Percentiles rank a stretch among this genome's conserved stretches.
These are phyloP conservation scores for Drosophila ohnishii DNA, from an alignment of 1,140 invertebrate species.

Conservation along the genomic window DNA sequence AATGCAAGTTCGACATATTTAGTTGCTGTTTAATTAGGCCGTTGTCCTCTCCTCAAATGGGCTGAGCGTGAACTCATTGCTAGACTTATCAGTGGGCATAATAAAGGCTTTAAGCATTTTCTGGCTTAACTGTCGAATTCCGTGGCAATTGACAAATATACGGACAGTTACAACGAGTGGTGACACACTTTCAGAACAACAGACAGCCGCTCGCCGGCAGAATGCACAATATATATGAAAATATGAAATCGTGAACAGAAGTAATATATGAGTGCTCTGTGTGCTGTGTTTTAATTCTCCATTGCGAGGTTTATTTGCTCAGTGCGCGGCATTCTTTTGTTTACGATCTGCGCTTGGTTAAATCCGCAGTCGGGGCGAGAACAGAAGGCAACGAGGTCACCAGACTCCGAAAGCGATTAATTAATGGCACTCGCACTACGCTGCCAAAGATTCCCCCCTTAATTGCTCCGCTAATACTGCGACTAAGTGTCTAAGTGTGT, in stretches of 20 bases:
- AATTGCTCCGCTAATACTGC: constrained; percentile 41
- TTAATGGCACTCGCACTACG: constrained; percentile 16
- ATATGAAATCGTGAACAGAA: constrained; percentile 46
- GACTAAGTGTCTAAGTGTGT: constrained; percentile 27
- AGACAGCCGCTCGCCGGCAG: constrained; percentile 24
- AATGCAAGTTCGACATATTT: not conserved
- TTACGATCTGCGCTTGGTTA: constrained; percentile 50
- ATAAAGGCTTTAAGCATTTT: not conserved
- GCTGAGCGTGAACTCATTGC: not conserved
- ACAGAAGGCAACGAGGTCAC: constrained; percentile 44
- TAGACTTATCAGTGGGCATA: not conserved
- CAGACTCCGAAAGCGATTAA: constrained; percentile 35
- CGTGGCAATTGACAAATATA: constrained; percentile 45
- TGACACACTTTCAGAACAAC: constrained; percentile 69
- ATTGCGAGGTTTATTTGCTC: constrained; percentile 54
- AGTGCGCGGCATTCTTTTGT: constrained; percentile 44
- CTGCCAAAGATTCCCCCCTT: constrained; percentile 19
- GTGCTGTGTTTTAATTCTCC: constrained; percentile 35
- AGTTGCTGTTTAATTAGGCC: not conserved
- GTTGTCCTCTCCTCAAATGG: not conserved
- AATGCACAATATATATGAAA: constrained; percentile 59
- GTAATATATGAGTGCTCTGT: constrained; percentile 11
- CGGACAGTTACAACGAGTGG: constrained; percentile 47
- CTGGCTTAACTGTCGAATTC: constrained; percentile 41
- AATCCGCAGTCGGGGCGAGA: constrained; percentile 39